These are phyloP conservation scores for Phyllotis vaccarum DNA, from an alignment of 2,797 vertebrate genomes.

Conservation along the genomic window DNA sequence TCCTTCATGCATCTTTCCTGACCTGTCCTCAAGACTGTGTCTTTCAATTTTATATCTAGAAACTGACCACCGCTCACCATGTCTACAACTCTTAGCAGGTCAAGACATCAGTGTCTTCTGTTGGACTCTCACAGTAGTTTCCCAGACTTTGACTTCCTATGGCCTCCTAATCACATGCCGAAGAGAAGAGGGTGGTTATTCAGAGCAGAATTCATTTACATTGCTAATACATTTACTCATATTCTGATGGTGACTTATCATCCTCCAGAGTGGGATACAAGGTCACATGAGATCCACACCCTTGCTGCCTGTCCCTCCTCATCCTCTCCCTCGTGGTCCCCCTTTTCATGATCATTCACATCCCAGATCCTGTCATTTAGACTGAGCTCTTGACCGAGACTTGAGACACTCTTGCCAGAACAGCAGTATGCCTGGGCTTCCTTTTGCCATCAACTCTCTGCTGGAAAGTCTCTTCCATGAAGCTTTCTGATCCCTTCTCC, in stretches of 20 bases:
- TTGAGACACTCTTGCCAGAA: background rate
- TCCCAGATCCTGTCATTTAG: too few relatives aligned
- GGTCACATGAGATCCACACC: background rate
- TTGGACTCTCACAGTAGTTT: background rate
- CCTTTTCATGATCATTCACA: background rate
- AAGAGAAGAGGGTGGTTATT: background rate
- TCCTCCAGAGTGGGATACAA: background rate
- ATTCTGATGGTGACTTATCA: background rate
- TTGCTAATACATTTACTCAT: background rate
- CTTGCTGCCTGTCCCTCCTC: background rate
- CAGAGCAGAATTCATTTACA: background rate
- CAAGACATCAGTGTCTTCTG: background rate
- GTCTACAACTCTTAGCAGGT: background rate
- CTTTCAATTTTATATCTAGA: background rate
- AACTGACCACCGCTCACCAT: background rate
- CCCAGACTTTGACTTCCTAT: background rate
- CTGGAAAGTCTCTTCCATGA: background rate
- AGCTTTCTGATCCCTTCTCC: background rate
- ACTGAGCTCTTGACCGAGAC: background rate
- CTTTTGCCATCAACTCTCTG: background rate
- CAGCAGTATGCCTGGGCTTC: background rate
- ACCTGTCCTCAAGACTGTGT: accelerated
- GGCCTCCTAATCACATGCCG: background rate
- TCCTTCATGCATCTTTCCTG: background rate
- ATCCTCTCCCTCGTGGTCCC: too few relatives aligned